Conservation (phyloP, 2,797 vertebrate species). For the Halcyon leucocephala region DNA sequence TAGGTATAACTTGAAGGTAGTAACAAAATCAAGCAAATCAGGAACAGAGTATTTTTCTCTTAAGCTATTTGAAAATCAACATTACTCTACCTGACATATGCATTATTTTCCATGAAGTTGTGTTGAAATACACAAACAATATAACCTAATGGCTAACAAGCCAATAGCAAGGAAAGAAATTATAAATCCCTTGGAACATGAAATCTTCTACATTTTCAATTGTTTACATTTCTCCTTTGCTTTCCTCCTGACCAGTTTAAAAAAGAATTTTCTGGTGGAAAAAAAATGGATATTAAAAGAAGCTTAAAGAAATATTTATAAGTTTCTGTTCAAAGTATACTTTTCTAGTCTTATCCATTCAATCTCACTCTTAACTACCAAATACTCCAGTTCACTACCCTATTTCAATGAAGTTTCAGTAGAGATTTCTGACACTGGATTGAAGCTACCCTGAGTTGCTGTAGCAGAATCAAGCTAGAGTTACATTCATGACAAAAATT, state of each 20-base stretch:
- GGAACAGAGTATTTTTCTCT: background rate
- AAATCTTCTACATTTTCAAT: background rate
- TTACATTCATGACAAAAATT: background rate
- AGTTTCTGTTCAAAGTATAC: background rate
- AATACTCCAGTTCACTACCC: background rate
- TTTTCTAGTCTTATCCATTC: background rate
- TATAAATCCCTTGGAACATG: background rate
- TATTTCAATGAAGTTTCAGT: background rate
- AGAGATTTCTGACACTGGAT: background rate
- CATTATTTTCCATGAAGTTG: background rate
- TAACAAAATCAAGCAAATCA: background rate
- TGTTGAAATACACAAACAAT: background rate
- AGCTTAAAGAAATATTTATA: background rate
- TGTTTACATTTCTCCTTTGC: background rate
- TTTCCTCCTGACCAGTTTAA: background rate
- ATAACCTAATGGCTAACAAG: background rate
- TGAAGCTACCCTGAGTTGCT: background rate
- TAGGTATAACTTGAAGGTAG: background rate
- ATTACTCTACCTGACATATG: background rate
- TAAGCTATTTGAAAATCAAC: background rate
- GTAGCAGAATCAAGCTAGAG: background rate
- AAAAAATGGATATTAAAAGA: background rate
- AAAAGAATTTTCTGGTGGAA: background rate
- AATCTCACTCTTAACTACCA: background rate
- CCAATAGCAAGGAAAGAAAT: background rate